Base-by-base conservation (phyloP, 1,140 invertebrate species). In the Acyrthosiphon pisum region DNA sequence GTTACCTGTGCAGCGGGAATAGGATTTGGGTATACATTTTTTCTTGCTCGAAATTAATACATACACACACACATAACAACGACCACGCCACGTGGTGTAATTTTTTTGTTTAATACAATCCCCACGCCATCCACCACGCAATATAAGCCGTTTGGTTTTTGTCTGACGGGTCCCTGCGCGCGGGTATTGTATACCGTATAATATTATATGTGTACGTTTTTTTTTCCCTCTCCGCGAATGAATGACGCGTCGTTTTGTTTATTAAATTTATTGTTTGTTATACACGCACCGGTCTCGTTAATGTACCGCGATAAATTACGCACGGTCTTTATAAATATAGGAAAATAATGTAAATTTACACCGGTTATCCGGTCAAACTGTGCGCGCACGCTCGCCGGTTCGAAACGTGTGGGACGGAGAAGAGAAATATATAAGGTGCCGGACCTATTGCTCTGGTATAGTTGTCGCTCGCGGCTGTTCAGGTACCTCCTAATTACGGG, bases 311-410 rank as follows among this genome's bases (percentile, higher is more conserved):
- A 93, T 84, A 86, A 86, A 84, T 93, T 93, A 93, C 44, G 81
- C 81, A 53, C 35, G 91, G 81, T 93, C 23, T 93, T 86, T 93
- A n/a, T 76, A 93, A 84, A 93, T 86, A 93, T 93, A 56, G 22
- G 81, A 86, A 86, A 86, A 93, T 86, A 83, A 93, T 93, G 81
- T 93, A 93, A 93, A 93, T 93, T 44, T 86, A 93, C 91, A 93
- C 91, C 81, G 91, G 91, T 93, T 93, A 93, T 93, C 91, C 91
- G 91, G 91, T 84, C 81, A 41, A 50, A 84, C 81, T 44, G 81
- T 8, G 37, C 44, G 44, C 35, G 81, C 50, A 50, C 56, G 68
- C 44, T n/a, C n/a, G 91, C 81, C 68, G 7, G 68, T 26, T 50
- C 68, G 76, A 83, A 83, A 91, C 90, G 68, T 23, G 68, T 83